Conservation (phyloP, 2,888 invertebrate species). For the Liposcelis brunnea region DNA sequence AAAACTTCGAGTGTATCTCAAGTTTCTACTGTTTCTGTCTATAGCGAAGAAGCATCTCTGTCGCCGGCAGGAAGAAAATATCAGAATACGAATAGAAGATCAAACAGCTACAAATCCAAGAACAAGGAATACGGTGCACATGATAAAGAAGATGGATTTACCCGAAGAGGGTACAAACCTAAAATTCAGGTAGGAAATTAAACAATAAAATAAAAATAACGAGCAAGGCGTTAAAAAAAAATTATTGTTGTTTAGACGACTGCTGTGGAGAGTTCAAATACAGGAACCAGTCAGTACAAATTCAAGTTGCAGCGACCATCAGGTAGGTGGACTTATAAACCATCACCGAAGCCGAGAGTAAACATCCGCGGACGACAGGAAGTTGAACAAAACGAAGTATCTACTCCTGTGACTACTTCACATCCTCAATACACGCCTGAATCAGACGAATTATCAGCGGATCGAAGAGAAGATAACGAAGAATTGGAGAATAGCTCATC, state of each 20-base stretch:
- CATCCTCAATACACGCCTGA: conserved; percentile 40
- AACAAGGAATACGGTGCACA: background rate
- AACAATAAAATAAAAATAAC: background rate
- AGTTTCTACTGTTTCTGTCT: conserved; percentile 45
- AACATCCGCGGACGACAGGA: conserved; percentile 53
- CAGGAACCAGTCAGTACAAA: conserved; percentile 50
- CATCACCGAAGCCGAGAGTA: conserved; percentile 71
- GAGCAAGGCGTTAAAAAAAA: background rate
- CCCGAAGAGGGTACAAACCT: conserved; percentile 17
- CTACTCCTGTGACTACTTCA: conserved; percentile 22
- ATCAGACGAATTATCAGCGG: conserved; percentile 29
- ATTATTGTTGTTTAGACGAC: conserved; percentile 11
- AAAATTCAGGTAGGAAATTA: conserved; percentile 7
- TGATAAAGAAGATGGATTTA: conserved; percentile 13
- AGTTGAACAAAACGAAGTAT: conserved; percentile 21
- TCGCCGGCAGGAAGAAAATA: conserved; percentile 18
- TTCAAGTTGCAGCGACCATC: conserved; percentile 67
- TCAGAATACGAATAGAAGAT: conserved; percentile 7
- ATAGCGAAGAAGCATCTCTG: conserved; percentile 37
- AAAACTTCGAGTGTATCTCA: background rate
- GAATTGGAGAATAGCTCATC: conserved; percentile 5
- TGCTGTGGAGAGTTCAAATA: conserved; percentile 18
- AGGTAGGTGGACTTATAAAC: conserved; percentile 82
- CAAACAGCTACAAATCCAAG: conserved; percentile 11
- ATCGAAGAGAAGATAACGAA: conserved; percentile 21